A percentile compares a stretch with the other conserved stretches of the same genome.
These are phyloP conservation scores for Proisotoma minuta DNA, from an alignment of 2,888 invertebrate genomes.

Conservation along the genomic window DNA sequence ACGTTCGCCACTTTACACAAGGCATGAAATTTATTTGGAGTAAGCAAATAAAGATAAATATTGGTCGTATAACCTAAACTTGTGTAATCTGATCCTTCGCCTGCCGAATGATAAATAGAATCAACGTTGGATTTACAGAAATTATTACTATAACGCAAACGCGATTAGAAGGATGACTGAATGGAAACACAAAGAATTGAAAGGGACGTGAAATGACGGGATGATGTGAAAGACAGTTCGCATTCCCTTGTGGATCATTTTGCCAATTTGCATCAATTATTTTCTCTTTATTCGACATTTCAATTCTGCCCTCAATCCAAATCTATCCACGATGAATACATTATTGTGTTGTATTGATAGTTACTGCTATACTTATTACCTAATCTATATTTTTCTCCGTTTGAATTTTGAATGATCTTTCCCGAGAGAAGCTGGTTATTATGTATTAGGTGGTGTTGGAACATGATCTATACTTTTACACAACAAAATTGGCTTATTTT, in stretches of 20 bases:
- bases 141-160: neutral
- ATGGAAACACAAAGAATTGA: neutral
- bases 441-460: too few relatives aligned
- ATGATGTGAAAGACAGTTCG: neutral
- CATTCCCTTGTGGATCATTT: neutral
- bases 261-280: constrained; percentile 1
- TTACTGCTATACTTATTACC: too few relatives aligned
- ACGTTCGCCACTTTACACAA: neutral
- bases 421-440: too few relatives aligned
- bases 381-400: too few relatives aligned
- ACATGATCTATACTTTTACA: constrained; percentile 1
- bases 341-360: too few relatives aligned
- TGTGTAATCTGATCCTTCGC: neutral
- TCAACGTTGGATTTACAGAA: neutral
- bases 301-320: neutral
- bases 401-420: too few relatives aligned
- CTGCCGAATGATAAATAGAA: neutral
- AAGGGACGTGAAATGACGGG: neutral
- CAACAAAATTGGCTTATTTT: constrained; percentile 1
- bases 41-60: neutral
- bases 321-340: neutral
- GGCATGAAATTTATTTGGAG: neutral
- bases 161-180: neutral
- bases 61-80: neutral
- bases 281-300: neutral